These are phyloP conservation scores for Corythornis cristatus DNA, from an alignment of 2,113 vertebrate genomes.

Conservation along the genomic window DNA sequence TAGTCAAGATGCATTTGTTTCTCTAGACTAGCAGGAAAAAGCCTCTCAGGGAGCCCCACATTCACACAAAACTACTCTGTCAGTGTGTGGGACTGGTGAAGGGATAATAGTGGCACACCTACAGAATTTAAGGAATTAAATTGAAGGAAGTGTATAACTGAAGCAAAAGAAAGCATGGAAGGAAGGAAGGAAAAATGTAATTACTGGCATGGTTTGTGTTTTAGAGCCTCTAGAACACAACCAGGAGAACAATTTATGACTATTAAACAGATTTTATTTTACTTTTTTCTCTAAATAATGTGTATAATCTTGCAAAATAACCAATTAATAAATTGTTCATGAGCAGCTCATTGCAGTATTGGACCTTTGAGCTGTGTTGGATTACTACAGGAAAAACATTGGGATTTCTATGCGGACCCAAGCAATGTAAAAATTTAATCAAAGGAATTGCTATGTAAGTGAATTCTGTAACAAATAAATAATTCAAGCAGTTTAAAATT, in stretches of 20 bases:
- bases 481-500: not conserved
- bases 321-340: slow-evolving; percentile 4
- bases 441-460: not conserved
- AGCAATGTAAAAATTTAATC: slow-evolving; percentile 1
- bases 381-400: not conserved
- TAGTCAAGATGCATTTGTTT: not conserved
- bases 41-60: not conserved
- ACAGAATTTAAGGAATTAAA: not conserved
- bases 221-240: not conserved
- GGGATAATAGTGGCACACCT: not conserved
- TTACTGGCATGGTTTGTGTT: not conserved
- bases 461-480: not conserved
- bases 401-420: not conserved
- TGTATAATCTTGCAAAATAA: not conserved
- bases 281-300: not conserved
- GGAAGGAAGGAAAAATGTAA: not conserved
- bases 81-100: not conserved
- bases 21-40: not conserved
- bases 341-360: not conserved
- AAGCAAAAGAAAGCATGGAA: not conserved
- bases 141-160: not conserved
- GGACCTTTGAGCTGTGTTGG: not conserved
- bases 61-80: not conserved
- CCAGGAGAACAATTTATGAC: not conserved
- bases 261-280: not conserved